Percentiles rank a stretch among this genome's conserved stretches.
Evolutionary conservation across 53 echinoderm and acorn worm species (phyloP).

Genomic region (Holothuria leucospilota): DNA sequence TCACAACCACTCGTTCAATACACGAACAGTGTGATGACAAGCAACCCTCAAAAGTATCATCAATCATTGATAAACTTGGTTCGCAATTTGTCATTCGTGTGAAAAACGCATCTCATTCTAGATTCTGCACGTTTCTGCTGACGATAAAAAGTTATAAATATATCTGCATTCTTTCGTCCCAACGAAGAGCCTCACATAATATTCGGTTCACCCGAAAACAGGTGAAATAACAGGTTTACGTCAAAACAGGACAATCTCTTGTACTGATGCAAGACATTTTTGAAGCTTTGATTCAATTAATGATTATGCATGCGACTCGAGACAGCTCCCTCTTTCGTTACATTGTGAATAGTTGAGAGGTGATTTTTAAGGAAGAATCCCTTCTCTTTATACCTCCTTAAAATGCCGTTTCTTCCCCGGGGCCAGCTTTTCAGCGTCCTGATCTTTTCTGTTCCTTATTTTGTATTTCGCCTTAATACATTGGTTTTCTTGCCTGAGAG

Average conservation of each 20-base stretch:
- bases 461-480: constrained; percentile 33
- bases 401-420: constrained; percentile 28
- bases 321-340: constrained; percentile 45
- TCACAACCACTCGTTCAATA: no score
- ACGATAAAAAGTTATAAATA: no score
- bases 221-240: constrained; percentile 50
- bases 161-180: neutral
- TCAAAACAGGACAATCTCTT: constrained; percentile 13
- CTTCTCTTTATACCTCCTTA: constrained; percentile 3
- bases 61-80: no score
- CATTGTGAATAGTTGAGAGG: constrained; percentile 43
- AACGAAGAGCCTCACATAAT: constrained; percentile 22
- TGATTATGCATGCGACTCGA: constrained; percentile 39
- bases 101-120: no score
- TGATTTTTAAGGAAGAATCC: constrained; percentile 40
- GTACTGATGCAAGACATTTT: neutral
- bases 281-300: constrained; percentile 37
- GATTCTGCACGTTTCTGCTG: no score
- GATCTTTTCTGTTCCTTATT: constrained; percentile 26
- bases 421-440: constrained; percentile 41
- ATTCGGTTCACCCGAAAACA: constrained; percentile 20
- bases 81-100: no score
- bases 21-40: no score
- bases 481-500: constrained; percentile 32
- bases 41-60: no score